A percentile compares a stretch with the other conserved stretches of the same genome.
Conservation (phyloP, 2,797 vertebrate genomes). For the Gambusia yucatana region DNA sequence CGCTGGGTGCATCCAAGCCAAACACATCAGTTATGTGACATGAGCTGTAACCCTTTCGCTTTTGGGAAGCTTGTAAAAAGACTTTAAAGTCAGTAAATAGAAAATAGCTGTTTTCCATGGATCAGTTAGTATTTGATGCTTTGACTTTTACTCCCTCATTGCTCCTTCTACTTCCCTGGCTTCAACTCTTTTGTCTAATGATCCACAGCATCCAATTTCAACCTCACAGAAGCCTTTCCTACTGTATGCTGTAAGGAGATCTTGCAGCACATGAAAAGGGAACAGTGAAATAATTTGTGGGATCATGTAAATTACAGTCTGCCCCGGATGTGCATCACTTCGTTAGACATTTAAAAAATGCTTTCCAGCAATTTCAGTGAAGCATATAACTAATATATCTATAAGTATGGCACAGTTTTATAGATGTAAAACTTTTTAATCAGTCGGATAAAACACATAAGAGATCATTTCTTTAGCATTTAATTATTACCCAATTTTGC, state of each 20-base stretch:
- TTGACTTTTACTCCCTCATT: not conserved
- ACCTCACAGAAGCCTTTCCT: not conserved
- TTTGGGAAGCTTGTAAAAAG: conserved; percentile 8
- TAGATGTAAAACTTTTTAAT: not conserved
- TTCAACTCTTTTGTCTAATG: conserved; percentile 1
- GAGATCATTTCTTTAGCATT: not conserved
- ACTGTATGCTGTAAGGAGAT: not conserved
- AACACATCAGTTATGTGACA: conserved; percentile 5
- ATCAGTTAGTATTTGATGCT: conserved; percentile 1
- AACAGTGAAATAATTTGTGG: conserved; percentile 1
- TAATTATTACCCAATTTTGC: not conserved
- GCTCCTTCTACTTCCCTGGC: not conserved
- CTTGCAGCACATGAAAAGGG: not conserved
- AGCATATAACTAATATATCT: not conserved
- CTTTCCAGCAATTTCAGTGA: not conserved
- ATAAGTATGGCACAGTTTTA: not conserved
- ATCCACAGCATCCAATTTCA: conserved; percentile 3
- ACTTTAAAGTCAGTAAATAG: conserved; percentile 10
- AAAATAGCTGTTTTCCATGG: not conserved
- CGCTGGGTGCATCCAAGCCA: conserved; percentile 1
- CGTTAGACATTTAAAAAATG: not conserved
- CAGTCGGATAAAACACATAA: conserved; percentile 1
- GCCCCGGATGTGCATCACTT: conserved; percentile 5
- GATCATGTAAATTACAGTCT: not conserved
- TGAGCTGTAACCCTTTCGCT: conserved; percentile 1